A percentile compares a stretch with the other conserved stretches of the same genome.
phyloP scores from a whole-genome alignment of 2,113 vertebrate species.

The Garra rufa region DNA sequence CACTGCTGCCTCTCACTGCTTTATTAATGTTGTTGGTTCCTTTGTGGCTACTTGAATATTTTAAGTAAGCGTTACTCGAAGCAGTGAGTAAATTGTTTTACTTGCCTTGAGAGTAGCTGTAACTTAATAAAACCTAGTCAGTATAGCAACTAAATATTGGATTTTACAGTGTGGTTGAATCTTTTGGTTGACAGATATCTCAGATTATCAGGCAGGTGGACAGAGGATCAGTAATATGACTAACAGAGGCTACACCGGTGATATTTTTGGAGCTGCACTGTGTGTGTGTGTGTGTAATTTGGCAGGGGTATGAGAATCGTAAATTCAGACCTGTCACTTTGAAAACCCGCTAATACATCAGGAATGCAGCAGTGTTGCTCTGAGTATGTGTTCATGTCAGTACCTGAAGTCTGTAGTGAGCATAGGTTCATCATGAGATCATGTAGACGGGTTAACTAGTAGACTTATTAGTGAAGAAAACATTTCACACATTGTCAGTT shows the following conservation, averaged over 20 bases:
- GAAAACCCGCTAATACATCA: constrained; percentile 63
- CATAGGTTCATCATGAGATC: constrained; percentile 22
- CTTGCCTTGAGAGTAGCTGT: too few relatives aligned
- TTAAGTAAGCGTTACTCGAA: too few relatives aligned
- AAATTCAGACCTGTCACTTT: constrained; percentile 70
- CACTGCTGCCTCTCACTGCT: too few relatives aligned
- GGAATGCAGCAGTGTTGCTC: constrained; percentile 70
- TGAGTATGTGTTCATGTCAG: constrained; percentile 69
- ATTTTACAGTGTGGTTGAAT: too few relatives aligned
- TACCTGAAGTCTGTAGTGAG: too few relatives aligned
- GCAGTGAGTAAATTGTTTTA: too few relatives aligned
- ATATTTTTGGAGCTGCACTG: neutral
- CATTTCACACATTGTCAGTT: neutral
- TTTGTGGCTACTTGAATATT: too few relatives aligned
- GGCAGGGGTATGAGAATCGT: constrained; percentile 56
- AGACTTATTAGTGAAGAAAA: neutral
- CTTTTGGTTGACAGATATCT: neutral
- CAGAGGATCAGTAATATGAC: neutral
- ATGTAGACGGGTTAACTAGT: neutral
- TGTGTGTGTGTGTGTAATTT: constrained; percentile 5
- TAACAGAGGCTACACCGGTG: neutral
- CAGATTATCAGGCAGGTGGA: neutral
- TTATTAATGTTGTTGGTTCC: too few relatives aligned
- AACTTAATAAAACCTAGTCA: too few relatives aligned
- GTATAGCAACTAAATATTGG: too few relatives aligned